These are phyloP conservation scores for Agrotis ipsilon DNA, from an alignment of 2,888 invertebrate species.

Conservation along the genomic window DNA sequence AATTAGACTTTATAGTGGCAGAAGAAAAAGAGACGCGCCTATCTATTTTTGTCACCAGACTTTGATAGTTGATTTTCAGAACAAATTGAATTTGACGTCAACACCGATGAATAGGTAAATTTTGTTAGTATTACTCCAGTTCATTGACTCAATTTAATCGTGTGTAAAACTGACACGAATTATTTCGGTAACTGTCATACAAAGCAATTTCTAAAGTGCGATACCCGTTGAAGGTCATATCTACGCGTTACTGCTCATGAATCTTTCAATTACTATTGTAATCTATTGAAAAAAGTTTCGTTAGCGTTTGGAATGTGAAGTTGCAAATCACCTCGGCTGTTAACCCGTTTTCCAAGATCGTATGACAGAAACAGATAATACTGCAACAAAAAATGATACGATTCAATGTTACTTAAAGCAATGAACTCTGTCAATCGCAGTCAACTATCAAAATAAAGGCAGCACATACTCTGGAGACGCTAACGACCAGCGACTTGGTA, in stretches of 20 bases:
- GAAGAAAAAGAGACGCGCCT: too few species aligned
- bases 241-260: conserved; percentile 13
- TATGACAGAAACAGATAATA: too few species aligned
- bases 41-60: neutral
- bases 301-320: neutral
- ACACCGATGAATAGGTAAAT: neutral
- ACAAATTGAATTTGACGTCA: neutral
- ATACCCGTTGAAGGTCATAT: conserved; percentile 34
- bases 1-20: too few species aligned
- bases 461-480: too few species aligned
- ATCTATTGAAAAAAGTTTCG: conserved; percentile 9
- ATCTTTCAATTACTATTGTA: conserved; percentile 1
- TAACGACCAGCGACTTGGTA: too few species aligned
- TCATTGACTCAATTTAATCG: conserved; percentile 38
- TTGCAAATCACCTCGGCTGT: too few species aligned
- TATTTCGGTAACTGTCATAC: conserved; percentile 15
- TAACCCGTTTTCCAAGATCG: too few species aligned
- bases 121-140: conserved; percentile 15
- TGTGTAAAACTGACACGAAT: conserved; percentile 34
- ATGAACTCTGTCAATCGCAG: too few species aligned
- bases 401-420: too few species aligned
- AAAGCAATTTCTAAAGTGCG: conserved; percentile 39
- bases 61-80: neutral
- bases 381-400: too few species aligned
- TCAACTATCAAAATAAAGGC: too few species aligned